Conservation (phyloP, 2,113 vertebrate genomes). For the Campylomormyrus numenius region DNA sequence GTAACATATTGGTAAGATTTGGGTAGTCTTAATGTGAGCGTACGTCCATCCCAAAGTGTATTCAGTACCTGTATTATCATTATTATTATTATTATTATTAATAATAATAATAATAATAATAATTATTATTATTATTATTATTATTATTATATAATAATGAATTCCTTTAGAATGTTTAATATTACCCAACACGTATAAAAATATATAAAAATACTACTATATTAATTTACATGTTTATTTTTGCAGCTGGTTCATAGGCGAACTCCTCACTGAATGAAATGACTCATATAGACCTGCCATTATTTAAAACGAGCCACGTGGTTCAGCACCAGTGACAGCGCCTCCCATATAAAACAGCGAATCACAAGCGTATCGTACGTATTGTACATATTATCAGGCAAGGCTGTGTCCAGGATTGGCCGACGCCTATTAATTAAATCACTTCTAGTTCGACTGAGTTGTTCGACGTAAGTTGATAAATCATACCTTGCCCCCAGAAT, state of each 20-base stretch:
- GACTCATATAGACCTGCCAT: not conserved
- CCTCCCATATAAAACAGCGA: not conserved
- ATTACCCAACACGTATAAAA: not conserved
- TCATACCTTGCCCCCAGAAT: not conserved
- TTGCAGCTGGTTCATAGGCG: not conserved
- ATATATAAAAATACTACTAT: not conserved
- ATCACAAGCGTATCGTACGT: not conserved
- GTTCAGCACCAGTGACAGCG: conserved; percentile 55
- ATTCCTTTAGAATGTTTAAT: not conserved
- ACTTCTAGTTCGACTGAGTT: not conserved
- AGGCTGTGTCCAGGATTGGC: not conserved
- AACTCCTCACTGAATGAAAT: not conserved
- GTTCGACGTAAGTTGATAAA: not conserved
- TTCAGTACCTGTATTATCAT: not conserved
- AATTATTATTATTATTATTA: not conserved
- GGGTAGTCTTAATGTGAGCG: not conserved
- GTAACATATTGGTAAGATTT: not conserved
- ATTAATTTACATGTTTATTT: not conserved
- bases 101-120: too few species aligned
- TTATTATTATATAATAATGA: not conserved
- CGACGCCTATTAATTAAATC: not conserved
- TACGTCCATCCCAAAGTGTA: not conserved
- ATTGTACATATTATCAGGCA: not conserved
- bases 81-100: not conserved
- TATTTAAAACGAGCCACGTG: not conserved